Evolutionary conservation across 2,888 invertebrate species (phyloP).

Genomic region (Lycophotia porphyrea): DNA sequence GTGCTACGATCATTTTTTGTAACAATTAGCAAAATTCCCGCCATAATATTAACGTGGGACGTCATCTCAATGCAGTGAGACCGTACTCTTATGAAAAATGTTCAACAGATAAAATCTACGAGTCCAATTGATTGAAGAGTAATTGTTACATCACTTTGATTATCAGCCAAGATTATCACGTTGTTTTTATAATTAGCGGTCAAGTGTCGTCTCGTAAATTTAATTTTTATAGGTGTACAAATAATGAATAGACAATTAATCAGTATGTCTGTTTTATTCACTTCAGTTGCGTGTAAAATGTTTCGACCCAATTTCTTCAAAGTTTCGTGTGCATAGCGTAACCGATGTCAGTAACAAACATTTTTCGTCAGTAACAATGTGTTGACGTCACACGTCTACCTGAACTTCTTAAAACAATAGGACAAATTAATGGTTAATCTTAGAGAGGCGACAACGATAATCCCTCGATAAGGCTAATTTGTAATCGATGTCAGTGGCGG

Average conservation of each 20-base stretch:
- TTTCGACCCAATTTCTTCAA: neutral
- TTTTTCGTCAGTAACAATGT: slow-evolving; percentile 19
- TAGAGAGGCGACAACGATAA: slow-evolving; percentile 57
- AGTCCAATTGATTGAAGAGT: slow-evolving; percentile 13
- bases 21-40: slow-evolving; percentile 8
- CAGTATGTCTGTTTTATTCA: neutral
- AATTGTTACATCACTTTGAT: slow-evolving; percentile 30
- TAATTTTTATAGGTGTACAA: neutral
- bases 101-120: slow-evolving; percentile 27
- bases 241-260: neutral
- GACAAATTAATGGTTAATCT: slow-evolving; percentile 48
- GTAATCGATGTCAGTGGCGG: slow-evolving; percentile 55
- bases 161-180: slow-evolving; percentile 34
- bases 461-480: slow-evolving; percentile 59
- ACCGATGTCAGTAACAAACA: slow-evolving; percentile 13
- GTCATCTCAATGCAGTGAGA: neutral
- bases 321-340: neutral
- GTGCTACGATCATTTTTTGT: slow-evolving; percentile 3
- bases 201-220: neutral
- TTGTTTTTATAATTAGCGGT: slow-evolving; percentile 18
- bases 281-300: neutral
- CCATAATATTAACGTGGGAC: neutral
- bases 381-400: slow-evolving; percentile 55
- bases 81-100: slow-evolving; percentile 6
- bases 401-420: slow-evolving; percentile 60